phyloP scores from a whole-genome alignment of 2,113 vertebrate species.

The Pedetes capensis region DNA sequence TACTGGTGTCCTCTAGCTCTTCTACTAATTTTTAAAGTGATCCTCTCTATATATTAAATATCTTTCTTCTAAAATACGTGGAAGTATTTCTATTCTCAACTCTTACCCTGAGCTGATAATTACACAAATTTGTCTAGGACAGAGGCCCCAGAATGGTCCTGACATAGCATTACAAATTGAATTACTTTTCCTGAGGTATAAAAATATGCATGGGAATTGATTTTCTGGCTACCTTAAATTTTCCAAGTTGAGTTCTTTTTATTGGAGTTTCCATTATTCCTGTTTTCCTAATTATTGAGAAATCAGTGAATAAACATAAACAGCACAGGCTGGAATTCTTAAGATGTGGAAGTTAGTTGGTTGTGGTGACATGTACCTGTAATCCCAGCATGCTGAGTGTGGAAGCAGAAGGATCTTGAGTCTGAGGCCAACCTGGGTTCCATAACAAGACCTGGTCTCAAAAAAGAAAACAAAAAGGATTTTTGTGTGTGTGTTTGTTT shows the following conservation, averaged over 20 bases:
- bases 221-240: constrained; percentile 1
- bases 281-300: constrained; percentile 14
- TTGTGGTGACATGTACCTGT: neutral
- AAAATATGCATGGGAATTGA: neutral
- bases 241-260: constrained; percentile 13
- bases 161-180: neutral
- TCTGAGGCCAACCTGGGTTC: neutral
- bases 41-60: neutral
- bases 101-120: neutral
- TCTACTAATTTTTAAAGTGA: neutral
- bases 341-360: neutral
- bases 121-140: neutral
- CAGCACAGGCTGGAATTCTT: neutral
- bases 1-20: neutral
- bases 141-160: neutral
- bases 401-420: neutral
- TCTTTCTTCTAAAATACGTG: constrained; percentile 3
- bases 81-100: neutral
- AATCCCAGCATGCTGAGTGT: neutral
- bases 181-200: neutral
- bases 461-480: neutral
- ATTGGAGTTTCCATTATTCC: neutral
- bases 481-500: too few relatives aligned
- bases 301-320: neutral
- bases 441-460: neutral